Evolutionary conservation across 2,888 invertebrate genomes (phyloP).

Genomic region (Linnaemya vulpina): DNA sequence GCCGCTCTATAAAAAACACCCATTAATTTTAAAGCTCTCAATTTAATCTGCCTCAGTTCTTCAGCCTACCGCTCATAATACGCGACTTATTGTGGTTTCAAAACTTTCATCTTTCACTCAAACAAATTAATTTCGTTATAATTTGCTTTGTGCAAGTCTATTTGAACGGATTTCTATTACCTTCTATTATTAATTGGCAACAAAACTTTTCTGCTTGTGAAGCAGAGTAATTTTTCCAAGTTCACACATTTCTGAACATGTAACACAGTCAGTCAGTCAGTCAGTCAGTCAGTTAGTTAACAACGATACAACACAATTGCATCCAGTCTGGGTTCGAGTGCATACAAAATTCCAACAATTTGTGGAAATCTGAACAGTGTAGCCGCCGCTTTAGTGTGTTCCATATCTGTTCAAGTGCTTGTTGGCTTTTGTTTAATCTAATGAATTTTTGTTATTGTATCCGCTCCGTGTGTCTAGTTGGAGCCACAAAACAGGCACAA

Average conservation of each 20-base stretch:
- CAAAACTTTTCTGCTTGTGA: background rate
- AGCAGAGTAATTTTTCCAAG: constrained; percentile 1
- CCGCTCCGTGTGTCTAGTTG: background rate
- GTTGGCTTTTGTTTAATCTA: constrained; percentile 20
- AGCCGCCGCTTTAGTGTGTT: constrained; percentile 10
- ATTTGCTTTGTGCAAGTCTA: background rate
- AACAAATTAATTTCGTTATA: background rate
- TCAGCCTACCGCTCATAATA: background rate
- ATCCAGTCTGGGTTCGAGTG: background rate
- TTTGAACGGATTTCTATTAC: background rate
- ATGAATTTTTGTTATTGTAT: constrained; percentile 36
- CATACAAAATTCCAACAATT: background rate
- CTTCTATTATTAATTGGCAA: constrained; percentile 15
- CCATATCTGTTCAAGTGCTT: background rate
- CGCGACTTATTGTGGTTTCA: background rate
- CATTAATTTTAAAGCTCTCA: background rate
- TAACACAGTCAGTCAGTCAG: too few relatives aligned
- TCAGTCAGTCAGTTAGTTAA: background rate
- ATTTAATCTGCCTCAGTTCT: background rate
- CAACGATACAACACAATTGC: background rate
- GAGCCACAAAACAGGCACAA: constrained; percentile 18
- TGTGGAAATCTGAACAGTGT: background rate
- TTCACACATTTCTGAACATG: background rate
- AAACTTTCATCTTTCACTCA: background rate
- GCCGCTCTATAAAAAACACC: too few relatives aligned